Evolutionary conservation across 37 sponge, comb jelly and placozoan genomes (phyloP).

Genomic region (Oopsacas minuta): DNA sequence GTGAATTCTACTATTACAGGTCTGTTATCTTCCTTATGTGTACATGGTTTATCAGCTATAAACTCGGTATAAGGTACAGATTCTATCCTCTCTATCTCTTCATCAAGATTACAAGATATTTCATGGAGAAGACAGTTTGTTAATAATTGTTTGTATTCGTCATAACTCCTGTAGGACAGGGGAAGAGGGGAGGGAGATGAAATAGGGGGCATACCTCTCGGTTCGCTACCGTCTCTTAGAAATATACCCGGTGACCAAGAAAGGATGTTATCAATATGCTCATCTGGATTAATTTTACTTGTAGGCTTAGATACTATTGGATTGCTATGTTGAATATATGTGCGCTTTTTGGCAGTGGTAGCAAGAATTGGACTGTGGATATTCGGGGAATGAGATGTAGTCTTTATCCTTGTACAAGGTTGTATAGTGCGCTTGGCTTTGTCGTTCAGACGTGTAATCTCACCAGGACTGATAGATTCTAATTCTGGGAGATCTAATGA

Average conservation of each 20-base stretch:
- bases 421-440: not conserved
- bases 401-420: not conserved
- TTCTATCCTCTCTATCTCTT: not conserved
- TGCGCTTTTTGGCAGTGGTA: not conserved
- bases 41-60: not conserved
- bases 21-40: not conserved
- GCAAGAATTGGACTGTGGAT: not conserved
- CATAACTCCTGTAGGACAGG: not conserved
- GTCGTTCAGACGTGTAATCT: not conserved
- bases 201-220: not conserved
- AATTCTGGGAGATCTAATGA: not conserved
- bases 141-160: not conserved
- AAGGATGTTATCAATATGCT: not conserved
- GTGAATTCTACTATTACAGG: not conserved
- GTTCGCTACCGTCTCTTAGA: not conserved
- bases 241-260: not conserved
- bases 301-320: not conserved
- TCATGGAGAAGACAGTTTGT: slow-evolving; percentile 4
- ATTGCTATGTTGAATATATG: not conserved
- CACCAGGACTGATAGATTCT: not conserved
- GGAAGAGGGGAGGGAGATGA: not conserved
- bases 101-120: not conserved
- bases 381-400: not conserved
- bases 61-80: not conserved
- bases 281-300: not conserved